A percentile compares a stretch with the other conserved stretches of the same genome.
phyloP scores from a whole-genome alignment of 2,113 vertebrate species.

The Grammomys dolichurus region DNA sequence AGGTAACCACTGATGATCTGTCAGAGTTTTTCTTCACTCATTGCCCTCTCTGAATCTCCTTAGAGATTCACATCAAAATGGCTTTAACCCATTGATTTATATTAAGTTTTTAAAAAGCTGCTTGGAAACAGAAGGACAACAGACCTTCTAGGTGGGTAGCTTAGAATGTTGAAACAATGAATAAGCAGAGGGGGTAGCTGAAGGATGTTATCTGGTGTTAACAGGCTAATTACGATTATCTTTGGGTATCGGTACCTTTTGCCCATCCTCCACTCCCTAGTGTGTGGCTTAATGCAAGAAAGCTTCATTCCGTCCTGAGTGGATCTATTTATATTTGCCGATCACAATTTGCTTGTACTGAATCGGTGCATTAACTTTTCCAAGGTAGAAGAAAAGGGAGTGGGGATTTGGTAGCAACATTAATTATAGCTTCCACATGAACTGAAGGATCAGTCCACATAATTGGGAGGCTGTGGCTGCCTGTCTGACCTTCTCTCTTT shows the following conservation, averaged over 20 bases:
- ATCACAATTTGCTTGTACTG: conserved; percentile 69
- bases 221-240: not conserved
- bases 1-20: conserved; percentile 14
- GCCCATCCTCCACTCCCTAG: not conserved
- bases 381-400: conserved; percentile 60
- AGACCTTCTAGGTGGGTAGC: conserved; percentile 26
- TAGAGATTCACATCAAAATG: not conserved
- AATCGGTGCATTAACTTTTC: conserved; percentile 73
- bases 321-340: conserved; percentile 68
- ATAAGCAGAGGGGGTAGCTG: conserved; percentile 8
- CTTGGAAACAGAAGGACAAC: conserved; percentile 59
- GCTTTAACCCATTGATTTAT: conserved; percentile 46
- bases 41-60: conserved; percentile 45
- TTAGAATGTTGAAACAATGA: not conserved
- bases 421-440: conserved; percentile 77
- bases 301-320: conserved; percentile 59
- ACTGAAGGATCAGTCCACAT: conserved; percentile 61
- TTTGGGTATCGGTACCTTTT: not conserved
- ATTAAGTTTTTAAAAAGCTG: conserved; percentile 63
- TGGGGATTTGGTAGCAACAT: conserved; percentile 53
- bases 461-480: conserved; percentile 67
- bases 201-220: not conserved
- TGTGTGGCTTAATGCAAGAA: conserved; percentile 56
- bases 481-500: conserved; percentile 64
- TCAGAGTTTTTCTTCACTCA: not conserved